Evolutionary conservation across 2,113 vertebrate species (phyloP).

Genomic region (Neogale vison): DNA sequence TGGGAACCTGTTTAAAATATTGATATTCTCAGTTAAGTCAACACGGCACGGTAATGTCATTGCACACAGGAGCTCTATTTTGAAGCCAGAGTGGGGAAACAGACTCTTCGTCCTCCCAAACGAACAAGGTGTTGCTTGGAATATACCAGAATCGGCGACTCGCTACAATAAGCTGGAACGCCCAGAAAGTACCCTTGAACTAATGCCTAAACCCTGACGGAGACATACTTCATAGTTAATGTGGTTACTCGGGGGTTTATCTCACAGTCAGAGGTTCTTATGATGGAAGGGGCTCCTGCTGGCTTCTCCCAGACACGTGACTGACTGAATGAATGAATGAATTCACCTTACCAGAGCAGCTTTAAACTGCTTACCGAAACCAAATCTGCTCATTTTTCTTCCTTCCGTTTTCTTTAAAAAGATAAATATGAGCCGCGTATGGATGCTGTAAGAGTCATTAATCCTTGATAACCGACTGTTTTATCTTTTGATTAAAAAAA

Average conservation of each 20-base stretch:
- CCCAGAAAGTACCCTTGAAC: slow-evolving; percentile 77
- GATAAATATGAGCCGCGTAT: slow-evolving; percentile 73
- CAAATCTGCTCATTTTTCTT: slow-evolving; percentile 85
- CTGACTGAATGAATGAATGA: slow-evolving; percentile 86
- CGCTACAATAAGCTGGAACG: slow-evolving; percentile 6
- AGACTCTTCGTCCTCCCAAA: not conserved
- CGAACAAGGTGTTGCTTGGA: slow-evolving; percentile 17
- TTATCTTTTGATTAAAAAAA: slow-evolving; percentile 70
- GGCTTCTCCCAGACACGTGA: slow-evolving; percentile 81
- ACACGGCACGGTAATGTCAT: slow-evolving; percentile 16
- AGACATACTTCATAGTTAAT: slow-evolving; percentile 85
- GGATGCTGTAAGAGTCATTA: slow-evolving; percentile 77
- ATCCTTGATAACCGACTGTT: slow-evolving; percentile 77
- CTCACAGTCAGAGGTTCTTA: slow-evolving; percentile 86
- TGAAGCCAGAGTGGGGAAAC: not conserved
- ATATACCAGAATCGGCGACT: slow-evolving; percentile 65
- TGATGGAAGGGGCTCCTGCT: slow-evolving; percentile 83
- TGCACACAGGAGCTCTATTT: slow-evolving; percentile 54
- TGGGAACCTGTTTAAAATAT: slow-evolving; percentile 77
- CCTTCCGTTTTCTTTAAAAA: slow-evolving; percentile 78
- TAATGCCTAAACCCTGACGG: slow-evolving; percentile 80
- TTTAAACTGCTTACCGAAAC: slow-evolving; percentile 86
- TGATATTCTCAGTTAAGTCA: slow-evolving; percentile 71
- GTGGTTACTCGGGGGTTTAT: slow-evolving; percentile 86
- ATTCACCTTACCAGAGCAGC: slow-evolving; percentile 83